A percentile compares a stretch with the other conserved stretches of the same genome.
Conservation (phyloP, 2,113 vertebrate genomes). For the Ctenodactylus gundi region DNA sequence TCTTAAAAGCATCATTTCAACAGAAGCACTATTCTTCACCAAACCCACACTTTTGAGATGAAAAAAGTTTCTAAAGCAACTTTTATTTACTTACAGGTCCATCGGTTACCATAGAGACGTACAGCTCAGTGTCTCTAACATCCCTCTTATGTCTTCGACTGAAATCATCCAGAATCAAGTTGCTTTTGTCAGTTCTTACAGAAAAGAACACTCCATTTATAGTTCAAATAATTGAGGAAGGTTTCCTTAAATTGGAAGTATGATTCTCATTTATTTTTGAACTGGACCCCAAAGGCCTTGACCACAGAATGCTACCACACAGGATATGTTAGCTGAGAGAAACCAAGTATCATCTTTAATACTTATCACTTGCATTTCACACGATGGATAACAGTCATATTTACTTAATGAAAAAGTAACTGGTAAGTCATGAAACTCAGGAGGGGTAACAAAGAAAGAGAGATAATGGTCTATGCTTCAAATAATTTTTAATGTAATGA, state of each 20-base stretch:
- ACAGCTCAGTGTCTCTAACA: fast-evolving
- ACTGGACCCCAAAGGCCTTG: not conserved
- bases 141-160: not conserved
- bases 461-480: not conserved
- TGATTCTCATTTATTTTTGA: not conserved
- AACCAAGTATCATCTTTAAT: fast-evolving
- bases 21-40: not conserved
- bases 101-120: not conserved
- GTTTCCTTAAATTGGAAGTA: not conserved
- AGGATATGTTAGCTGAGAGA: not conserved
- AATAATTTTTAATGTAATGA: not conserved
- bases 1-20: not conserved
- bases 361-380: fast-evolving
- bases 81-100: not conserved
- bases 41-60: not conserved
- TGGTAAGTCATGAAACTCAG: not conserved
- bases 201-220: not conserved
- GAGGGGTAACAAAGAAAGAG: not conserved
- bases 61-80: not conserved
- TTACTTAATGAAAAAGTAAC: not conserved
- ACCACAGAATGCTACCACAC: fast-evolving
- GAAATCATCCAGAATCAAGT: not conserved
- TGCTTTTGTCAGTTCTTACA: not conserved
- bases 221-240: not conserved
- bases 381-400: fast-evolving